A percentile compares a stretch with the other conserved stretches of the same genome.
These are phyloP conservation scores for Nymphicus hollandicus DNA, from an alignment of 2,113 vertebrate genomes.

Conservation along the genomic window DNA sequence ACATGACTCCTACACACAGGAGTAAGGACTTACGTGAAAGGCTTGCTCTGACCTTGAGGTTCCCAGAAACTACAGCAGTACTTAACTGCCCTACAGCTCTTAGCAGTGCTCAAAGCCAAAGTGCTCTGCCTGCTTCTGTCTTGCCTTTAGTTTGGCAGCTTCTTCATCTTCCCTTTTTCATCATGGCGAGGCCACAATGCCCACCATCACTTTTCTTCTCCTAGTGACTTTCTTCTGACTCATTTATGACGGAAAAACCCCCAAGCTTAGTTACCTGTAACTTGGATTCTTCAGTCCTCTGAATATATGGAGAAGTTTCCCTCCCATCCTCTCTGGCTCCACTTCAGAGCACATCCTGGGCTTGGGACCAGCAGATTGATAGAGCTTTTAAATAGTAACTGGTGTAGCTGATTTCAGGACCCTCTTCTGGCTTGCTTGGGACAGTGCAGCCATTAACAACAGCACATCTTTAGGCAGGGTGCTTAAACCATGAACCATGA, in stretches of 20 bases:
- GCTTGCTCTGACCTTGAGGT: neutral
- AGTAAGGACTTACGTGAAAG: rapidly evolving
- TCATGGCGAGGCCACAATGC: neutral
- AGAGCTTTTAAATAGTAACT: neutral
- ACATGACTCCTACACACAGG: neutral
- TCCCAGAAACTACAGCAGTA: neutral
- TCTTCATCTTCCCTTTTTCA: neutral
- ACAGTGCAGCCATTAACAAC: neutral
- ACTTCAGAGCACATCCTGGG: slow-evolving; percentile 33
- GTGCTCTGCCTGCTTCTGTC: neutral
- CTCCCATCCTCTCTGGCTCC: neutral
- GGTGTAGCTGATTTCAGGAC: neutral
- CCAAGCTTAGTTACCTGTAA: neutral
- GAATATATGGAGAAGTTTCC: neutral
- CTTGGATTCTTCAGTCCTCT: neutral
- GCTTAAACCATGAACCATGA: slow-evolving; percentile 6
- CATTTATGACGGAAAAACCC: neutral
- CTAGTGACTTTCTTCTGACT: neutral
- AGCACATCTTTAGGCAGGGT: neutral
- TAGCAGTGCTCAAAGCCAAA: neutral
- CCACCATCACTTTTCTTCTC: neutral
- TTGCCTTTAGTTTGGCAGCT: neutral
- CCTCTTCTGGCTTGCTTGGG: slow-evolving; percentile 1
- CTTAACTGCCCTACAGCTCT: neutral
- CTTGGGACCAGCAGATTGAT: neutral